Base-by-base conservation (phyloP, 2,797 vertebrate species). In the Arctocebus calabarensis region DNA sequence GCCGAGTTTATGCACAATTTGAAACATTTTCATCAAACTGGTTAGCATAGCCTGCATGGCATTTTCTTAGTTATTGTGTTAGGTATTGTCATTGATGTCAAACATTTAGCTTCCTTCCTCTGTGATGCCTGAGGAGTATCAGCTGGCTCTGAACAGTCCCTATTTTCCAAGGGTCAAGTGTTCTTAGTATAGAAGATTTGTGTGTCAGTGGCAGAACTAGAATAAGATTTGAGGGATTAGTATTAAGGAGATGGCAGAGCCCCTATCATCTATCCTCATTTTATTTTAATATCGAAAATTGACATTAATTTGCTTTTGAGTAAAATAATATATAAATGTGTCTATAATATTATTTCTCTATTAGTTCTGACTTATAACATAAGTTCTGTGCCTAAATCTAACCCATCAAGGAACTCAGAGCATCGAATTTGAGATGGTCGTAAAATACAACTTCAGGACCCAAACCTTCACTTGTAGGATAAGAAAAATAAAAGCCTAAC, bases 121-220 rank as follows among this genome's bases (percentile, higher is more conserved):
- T 55, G 73, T 52, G 59, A 16, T 8, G 1, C 2, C 13, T 74
- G 14, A 32, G 8, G 13, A 40, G 8, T 25, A 74, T 40, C 7
- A 74, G 7, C 11, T 40, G 12, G 1, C 0, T 7, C 27, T 6
- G 4, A 48, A 9, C 59, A 5, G 9, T 62, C 3, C 23, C 37
- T 61, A 40, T 14, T 90, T 45, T 34, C 17, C 34, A 23, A 48
- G 22, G 14, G 37, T 6, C 43, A 77, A 27, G 61, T 1, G 4
- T 43, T 59, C 68, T 70, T 20, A n/a, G 13, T 22, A 29, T 20
- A 5, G 9, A 32, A 71, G 59, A 62, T 37, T 10, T 83, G 2
- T 16, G 10, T 61, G 10, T 4, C 29, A 61, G 4, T 83, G 40
- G 4, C 17, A 27, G 32, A 34, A 73, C 16, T 19, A n/a, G 13